A percentile compares a stretch with the other conserved stretches of the same genome.
Evolutionary conservation across 2,113 vertebrate genomes (phyloP).

Genomic region (Neomonachus schauinslandi): DNA sequence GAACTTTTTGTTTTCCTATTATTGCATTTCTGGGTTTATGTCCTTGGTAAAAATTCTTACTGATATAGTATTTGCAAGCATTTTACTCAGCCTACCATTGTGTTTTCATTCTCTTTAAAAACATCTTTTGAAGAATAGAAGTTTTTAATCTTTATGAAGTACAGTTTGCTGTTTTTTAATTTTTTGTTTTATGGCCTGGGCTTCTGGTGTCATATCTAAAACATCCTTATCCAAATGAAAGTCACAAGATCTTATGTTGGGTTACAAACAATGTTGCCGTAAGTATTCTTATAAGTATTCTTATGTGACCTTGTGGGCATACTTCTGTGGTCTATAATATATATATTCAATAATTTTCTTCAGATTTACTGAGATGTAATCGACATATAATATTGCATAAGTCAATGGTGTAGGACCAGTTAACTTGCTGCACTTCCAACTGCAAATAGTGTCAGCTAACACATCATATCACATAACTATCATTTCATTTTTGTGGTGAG

Average conservation of each 20-base stretch:
- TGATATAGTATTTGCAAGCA: not conserved
- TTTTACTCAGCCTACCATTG: not conserved
- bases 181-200: not conserved
- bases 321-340: not conserved
- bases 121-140: not conserved
- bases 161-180: not conserved
- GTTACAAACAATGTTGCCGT: not conserved
- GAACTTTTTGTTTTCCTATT: not conserved
- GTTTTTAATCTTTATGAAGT: not conserved
- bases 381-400: not conserved
- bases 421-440: not conserved
- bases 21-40: not conserved
- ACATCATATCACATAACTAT: not conserved
- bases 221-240: not conserved
- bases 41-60: not conserved
- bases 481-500: not conserved
- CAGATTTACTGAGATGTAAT: not conserved
- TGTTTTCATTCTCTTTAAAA: not conserved
- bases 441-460: rapidly evolving
- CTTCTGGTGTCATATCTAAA: not conserved
- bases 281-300: not conserved
- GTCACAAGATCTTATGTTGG: too few relatives aligned
- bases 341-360: not conserved
- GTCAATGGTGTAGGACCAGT: not conserved
- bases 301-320: not conserved